These are phyloP conservation scores for Boulengeromyrus knoepffleri DNA, from an alignment of 2,113 vertebrate genomes.

Conservation along the genomic window DNA sequence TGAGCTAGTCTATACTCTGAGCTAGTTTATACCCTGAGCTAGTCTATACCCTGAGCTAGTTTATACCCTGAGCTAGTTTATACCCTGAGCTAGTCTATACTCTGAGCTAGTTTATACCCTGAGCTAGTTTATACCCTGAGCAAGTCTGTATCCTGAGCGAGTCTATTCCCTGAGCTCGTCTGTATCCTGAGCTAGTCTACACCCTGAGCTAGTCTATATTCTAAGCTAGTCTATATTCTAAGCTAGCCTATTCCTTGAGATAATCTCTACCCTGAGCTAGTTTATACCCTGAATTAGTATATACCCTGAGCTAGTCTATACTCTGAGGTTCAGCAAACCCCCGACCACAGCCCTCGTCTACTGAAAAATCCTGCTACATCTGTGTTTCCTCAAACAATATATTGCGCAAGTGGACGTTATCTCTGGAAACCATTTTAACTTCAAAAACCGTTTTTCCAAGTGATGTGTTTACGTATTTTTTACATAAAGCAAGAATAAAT, in stretches of 20 bases:
- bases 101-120: not conserved
- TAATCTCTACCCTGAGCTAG: too few relatives aligned
- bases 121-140: not conserved
- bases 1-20: not conserved
- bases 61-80: too few relatives aligned
- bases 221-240: not conserved
- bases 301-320: not conserved
- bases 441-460: not conserved
- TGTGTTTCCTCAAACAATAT: not conserved
- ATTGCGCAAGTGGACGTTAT: not conserved
- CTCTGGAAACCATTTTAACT: not conserved
- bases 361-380: not conserved
- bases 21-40: not conserved
- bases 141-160: not conserved
- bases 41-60: not conserved
- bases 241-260: not conserved
- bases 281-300: too few relatives aligned
- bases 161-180: not conserved
- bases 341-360: not conserved
- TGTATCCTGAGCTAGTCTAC: not conserved
- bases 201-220: not conserved
- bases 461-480: not conserved
- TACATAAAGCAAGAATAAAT: not conserved
- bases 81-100: fast-evolving
- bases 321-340: not conserved